A percentile compares a stretch with the other conserved stretches of the same genome.
phyloP scores from a whole-genome alignment of 2,113 vertebrate species.

The Percina caprodes region DNA sequence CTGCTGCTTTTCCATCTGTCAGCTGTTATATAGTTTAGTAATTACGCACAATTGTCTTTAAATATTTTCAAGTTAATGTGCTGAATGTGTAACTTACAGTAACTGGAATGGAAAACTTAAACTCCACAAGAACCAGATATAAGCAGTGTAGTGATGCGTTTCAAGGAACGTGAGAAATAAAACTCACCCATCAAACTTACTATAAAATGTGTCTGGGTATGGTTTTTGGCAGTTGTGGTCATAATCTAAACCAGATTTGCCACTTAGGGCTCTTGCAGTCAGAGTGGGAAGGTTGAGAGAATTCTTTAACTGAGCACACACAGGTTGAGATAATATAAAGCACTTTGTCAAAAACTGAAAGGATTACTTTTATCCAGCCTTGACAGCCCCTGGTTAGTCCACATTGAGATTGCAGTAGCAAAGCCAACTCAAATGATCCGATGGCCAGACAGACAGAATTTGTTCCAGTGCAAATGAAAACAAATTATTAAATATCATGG shows the following conservation, averaged over 20 bases:
- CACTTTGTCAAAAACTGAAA: constrained; percentile 32
- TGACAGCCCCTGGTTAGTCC: constrained; percentile 28
- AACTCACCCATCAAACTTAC: constrained; percentile 42
- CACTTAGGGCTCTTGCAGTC: constrained; percentile 23
- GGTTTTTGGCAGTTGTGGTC: constrained; percentile 52
- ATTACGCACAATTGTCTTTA: neutral
- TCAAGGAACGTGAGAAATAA: constrained; percentile 58
- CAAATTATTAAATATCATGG: constrained; percentile 33
- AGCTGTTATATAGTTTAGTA: neutral
- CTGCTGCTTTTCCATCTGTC: neutral
- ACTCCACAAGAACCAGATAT: constrained; percentile 24
- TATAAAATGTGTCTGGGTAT: constrained; percentile 59
- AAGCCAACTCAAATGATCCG: constrained; percentile 51
- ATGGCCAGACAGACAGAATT: constrained; percentile 48
- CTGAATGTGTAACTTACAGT: constrained; percentile 8
- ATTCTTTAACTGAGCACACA: constrained; percentile 21
- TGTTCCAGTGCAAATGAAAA: constrained; percentile 53
- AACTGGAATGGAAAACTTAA: constrained; percentile 37
- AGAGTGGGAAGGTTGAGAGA: constrained; percentile 47
- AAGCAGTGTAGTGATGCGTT: constrained; percentile 28
- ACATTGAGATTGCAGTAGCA: constrained; percentile 32
- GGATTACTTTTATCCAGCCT: constrained; percentile 39
- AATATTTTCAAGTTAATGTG: neutral
- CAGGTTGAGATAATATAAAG: constrained; percentile 34
- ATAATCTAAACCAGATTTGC: constrained; percentile 67